Conservation (phyloP, 2,888 invertebrate species). For the Homarus gammarus region DNA sequence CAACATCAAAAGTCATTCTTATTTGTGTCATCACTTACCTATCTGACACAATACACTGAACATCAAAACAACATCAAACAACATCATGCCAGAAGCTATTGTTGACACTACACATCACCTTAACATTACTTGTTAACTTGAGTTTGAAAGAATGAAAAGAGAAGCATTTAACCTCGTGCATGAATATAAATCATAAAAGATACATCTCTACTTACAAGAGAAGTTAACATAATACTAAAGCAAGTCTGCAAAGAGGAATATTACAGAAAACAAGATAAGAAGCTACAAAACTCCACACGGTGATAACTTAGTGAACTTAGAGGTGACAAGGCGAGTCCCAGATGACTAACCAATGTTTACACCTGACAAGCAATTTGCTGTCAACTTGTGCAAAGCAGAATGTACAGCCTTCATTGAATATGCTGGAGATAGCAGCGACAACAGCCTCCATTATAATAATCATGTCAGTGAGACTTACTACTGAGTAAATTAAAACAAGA, state of each 20-base stretch:
- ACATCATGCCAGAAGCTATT: too few species aligned
- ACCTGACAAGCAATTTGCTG: slow-evolving; percentile 12
- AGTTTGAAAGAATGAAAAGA: too few species aligned
- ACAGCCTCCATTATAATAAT: slow-evolving; percentile 12
- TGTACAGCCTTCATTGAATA: not conserved
- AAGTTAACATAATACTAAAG: too few species aligned
- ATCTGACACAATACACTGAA: too few species aligned
- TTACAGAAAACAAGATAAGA: not conserved
- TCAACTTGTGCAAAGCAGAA: slow-evolving; percentile 2
- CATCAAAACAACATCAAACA: too few species aligned
- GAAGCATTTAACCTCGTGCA: too few species aligned
- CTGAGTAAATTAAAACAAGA: not conserved
- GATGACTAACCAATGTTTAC: not conserved
- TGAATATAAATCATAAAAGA: too few species aligned
- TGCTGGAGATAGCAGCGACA: not conserved
- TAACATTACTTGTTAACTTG: too few species aligned
- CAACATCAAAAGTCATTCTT: too few species aligned
- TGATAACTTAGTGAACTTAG: not conserved
- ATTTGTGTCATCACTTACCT: too few species aligned
- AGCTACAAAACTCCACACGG: not conserved
- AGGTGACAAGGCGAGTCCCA: slow-evolving; percentile 18
- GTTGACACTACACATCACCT: too few species aligned
- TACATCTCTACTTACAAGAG: too few species aligned
- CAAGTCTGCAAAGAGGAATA: not conserved
- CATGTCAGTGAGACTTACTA: not conserved